These are phyloP conservation scores for Andrena flavipes DNA, from an alignment of 2,888 invertebrate species.

Conservation along the genomic window DNA sequence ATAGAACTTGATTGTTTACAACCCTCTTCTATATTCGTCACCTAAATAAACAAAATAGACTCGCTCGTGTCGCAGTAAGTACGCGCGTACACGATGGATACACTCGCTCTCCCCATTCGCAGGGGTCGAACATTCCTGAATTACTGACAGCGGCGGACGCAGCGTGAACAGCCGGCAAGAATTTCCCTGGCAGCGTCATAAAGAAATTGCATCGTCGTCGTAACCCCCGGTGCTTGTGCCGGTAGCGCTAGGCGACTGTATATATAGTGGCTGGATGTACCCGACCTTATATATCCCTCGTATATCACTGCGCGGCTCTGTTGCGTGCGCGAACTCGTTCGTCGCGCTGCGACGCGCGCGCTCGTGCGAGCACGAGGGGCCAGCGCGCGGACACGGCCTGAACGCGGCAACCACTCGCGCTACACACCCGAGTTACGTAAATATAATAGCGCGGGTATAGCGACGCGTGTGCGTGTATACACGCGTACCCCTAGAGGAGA, in stretches of 20 bases:
- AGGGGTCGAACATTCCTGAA: constrained; percentile 22
- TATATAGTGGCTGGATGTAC: constrained; percentile 47
- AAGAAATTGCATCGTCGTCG: constrained; percentile 43
- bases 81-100: neutral
- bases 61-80: neutral
- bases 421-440: constrained; percentile 49
- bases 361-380: constrained; percentile 42
- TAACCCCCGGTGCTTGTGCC: constrained; percentile 40
- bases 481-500: constrained; percentile 58
- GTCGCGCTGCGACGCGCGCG: constrained; percentile 44
- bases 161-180: constrained; percentile 7
- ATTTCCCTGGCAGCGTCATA: constrained; percentile 47
- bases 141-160: constrained; percentile 19
- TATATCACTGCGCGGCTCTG: constrained; percentile 56
- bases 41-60: too few relatives aligned
- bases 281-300: constrained; percentile 50
- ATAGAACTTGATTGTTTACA: too few relatives aligned
- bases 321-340: constrained; percentile 67
- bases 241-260: constrained; percentile 56
- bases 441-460: constrained; percentile 46
- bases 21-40: too few relatives aligned
- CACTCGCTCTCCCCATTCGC: constrained; percentile 1
- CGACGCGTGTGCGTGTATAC: constrained; percentile 49
- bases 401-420: constrained; percentile 25
- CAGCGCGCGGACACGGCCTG: constrained; percentile 17